phyloP scores from a whole-genome alignment of 2,113 vertebrate species.

The Theropithecus gelada region DNA sequence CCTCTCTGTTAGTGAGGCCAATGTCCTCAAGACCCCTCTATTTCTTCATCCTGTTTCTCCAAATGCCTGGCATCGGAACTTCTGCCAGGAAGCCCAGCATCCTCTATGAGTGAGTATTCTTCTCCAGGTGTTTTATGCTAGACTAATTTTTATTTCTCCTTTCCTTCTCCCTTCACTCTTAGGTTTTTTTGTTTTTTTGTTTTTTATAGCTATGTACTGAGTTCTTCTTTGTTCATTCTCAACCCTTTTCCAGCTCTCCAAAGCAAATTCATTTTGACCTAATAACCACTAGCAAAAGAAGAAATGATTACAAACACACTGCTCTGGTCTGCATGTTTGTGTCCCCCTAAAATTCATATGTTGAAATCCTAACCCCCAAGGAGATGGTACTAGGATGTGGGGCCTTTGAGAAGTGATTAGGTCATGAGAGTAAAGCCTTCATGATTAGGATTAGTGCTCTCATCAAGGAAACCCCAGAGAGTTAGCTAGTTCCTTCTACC shows the following conservation, averaged over 20 bases:
- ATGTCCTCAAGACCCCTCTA: neutral
- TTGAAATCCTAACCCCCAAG: neutral
- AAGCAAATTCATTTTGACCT: neutral
- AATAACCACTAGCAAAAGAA: neutral
- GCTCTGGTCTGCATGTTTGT: neutral
- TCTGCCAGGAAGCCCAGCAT: rapidly evolving
- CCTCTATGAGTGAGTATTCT: neutral
- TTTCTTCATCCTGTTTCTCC: neutral
- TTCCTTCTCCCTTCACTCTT: neutral
- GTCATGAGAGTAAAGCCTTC: neutral
- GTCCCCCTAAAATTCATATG: neutral
- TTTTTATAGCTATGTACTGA: neutral
- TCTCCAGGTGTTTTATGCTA: neutral
- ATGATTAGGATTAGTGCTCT: neutral
- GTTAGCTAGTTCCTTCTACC: neutral
- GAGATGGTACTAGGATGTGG: neutral
- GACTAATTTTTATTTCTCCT: neutral
- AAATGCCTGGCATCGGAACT: neutral
- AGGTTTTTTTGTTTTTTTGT: neutral
- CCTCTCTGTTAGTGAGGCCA: neutral
- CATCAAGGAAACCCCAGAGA: neutral
- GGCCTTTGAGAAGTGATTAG: neutral
- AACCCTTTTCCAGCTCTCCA: neutral
- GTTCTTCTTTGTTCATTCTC: neutral
- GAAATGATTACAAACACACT: neutral